phyloP scores from a whole-genome alignment of 2,888 invertebrate genomes.

The Drosophila basisetae region DNA sequence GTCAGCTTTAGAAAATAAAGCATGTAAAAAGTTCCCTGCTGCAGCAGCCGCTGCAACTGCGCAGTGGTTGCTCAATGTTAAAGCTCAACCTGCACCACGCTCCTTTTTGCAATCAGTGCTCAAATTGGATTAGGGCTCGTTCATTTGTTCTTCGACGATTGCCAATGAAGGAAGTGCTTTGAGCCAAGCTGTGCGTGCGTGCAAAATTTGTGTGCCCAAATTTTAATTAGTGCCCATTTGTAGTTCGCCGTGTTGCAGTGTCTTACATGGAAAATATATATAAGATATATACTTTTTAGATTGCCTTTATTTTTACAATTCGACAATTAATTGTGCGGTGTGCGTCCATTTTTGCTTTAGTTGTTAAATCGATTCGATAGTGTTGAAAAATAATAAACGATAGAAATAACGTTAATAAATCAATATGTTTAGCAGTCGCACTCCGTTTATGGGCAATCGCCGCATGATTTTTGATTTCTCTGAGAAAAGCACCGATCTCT shows the following conservation, averaged over 20 bases:
- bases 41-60: slow-evolving; percentile 7
- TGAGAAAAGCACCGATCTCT: slow-evolving; percentile 82
- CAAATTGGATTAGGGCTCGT: slow-evolving; percentile 51
- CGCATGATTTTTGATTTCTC: slow-evolving; percentile 85
- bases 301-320: slow-evolving; percentile 34
- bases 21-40: neutral
- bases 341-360: slow-evolving; percentile 60
- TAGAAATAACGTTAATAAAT: slow-evolving; percentile 21
- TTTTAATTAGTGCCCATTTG: slow-evolving; percentile 73
- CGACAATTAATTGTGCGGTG: slow-evolving; percentile 58
- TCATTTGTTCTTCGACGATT: slow-evolving; percentile 82
- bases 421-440: slow-evolving; percentile 77
- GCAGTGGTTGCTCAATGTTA: neutral
- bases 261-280: slow-evolving; percentile 49
- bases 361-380: slow-evolving; percentile 58
- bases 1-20: neutral
- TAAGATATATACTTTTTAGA: slow-evolving; percentile 38
- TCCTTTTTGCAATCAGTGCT: neutral
- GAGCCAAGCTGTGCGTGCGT: slow-evolving; percentile 67
- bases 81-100: neutral
- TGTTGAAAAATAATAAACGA: slow-evolving; percentile 46
- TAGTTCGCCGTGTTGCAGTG: slow-evolving; percentile 61
- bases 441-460: slow-evolving; percentile 83
- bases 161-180: slow-evolving; percentile 68
- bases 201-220: slow-evolving; percentile 56